Percentiles rank a stretch among this genome's conserved stretches.
These are phyloP conservation scores for Syrphus vitripennis DNA, from an alignment of 2,888 invertebrate species.

Conservation along the genomic window DNA sequence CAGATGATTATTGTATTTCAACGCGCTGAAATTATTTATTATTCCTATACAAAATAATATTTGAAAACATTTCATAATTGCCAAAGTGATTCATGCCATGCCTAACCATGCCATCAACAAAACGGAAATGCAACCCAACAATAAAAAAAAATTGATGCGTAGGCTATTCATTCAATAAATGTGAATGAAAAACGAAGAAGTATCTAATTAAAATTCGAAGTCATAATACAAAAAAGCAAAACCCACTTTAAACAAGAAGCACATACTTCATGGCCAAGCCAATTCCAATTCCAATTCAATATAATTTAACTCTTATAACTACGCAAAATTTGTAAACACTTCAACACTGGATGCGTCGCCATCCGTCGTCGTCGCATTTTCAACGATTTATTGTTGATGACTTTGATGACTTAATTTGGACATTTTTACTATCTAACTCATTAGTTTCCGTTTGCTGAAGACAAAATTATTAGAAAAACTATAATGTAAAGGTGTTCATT, in stretches of 20 bases:
- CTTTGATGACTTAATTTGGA: conserved; percentile 29
- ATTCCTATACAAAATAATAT: neutral
- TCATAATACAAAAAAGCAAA: neutral
- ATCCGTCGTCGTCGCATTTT: neutral
- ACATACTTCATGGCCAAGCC: conserved; percentile 16
- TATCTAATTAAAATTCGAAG: conserved; percentile 39
- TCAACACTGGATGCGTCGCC: neutral
- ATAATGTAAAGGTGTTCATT: neutral
- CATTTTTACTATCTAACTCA: neutral
- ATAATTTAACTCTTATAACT: neutral
- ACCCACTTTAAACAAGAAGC: conserved; percentile 30
- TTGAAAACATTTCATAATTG: neutral
- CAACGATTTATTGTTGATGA: neutral
- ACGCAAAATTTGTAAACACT: neutral
- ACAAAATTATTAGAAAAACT: neutral
- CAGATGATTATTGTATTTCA: neutral
- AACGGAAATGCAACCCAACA: conserved; percentile 19
- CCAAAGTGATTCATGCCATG: neutral
- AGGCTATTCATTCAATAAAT: neutral
- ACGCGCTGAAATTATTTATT: neutral
- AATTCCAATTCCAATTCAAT: neutral
- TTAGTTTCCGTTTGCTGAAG: neutral
- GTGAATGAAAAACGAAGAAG: neutral
- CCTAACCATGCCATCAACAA: neutral
- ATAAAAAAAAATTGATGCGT: neutral